These are phyloP conservation scores for Tuta absoluta DNA, from an alignment of 2,888 invertebrate genomes.

Conservation along the genomic window DNA sequence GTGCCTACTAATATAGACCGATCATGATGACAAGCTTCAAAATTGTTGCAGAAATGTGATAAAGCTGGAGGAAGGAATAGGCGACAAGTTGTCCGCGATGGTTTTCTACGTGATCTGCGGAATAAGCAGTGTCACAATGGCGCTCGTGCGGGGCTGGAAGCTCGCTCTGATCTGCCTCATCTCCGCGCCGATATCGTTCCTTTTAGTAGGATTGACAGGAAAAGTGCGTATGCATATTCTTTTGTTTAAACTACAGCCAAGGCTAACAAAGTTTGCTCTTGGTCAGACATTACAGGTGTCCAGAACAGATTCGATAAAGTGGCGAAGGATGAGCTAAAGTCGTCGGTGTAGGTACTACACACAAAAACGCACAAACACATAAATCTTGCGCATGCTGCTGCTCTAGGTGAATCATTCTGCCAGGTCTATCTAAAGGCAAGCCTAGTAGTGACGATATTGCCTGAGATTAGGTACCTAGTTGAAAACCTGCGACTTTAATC, in stretches of 20 bases:
- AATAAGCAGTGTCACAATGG: conserved; percentile 85
- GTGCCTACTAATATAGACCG: neutral
- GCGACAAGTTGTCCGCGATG: conserved; percentile 89
- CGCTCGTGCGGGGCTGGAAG: conserved; percentile 90
- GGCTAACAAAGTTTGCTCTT: no score
- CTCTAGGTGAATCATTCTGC: no score
- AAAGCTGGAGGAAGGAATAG: conserved; percentile 91
- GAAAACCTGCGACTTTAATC: no score
- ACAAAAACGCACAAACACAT: no score
- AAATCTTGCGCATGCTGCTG: no score
- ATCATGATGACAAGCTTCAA: neutral
- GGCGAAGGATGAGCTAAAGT: neutral
- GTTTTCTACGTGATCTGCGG: conserved; percentile 86
- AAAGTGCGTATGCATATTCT: conserved; percentile 66
- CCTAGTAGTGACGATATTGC: neutral
- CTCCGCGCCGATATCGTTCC: conserved; percentile 85
- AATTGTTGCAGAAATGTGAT: conserved; percentile 81
- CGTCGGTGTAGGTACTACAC: no score
- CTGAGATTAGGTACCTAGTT: no score
- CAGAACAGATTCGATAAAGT: no score
- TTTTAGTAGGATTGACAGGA: conserved; percentile 83
- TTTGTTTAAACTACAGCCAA: neutral
- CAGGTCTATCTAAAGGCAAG: no score
- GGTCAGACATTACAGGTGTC: no score
- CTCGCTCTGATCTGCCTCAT: conserved; percentile 88